Percentiles rank a stretch among this genome's conserved stretches.
Evolutionary conservation across 2,113 vertebrate species (phyloP).

Genomic region (Oryzias javanicus): DNA sequence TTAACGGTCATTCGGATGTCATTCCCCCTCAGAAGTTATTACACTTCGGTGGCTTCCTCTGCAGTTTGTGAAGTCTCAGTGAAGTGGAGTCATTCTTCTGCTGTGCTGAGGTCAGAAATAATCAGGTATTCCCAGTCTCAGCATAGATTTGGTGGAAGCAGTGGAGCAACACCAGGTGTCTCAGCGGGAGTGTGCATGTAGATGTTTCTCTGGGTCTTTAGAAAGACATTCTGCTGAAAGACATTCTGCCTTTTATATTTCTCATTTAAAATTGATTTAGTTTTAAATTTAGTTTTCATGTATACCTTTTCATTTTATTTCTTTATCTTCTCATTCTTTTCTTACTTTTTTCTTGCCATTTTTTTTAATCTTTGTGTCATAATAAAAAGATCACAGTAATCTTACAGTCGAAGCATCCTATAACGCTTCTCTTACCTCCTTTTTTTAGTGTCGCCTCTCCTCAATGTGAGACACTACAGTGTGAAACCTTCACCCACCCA

Average conservation of each 20-base stretch:
- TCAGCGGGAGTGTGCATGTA: slow-evolving; percentile 10
- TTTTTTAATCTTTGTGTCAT: no score
- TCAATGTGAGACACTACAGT: no score
- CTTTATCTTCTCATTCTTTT: no score
- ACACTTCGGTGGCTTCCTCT: slow-evolving; percentile 2
- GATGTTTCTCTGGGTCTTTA: slow-evolving; percentile 20
- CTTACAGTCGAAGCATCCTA: no score
- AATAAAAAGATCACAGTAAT: no score
- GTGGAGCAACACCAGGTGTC: slow-evolving; percentile 31
- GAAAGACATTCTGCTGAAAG: slow-evolving; percentile 1
- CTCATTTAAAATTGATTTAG: neutral
- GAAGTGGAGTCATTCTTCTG: slow-evolving; percentile 11
- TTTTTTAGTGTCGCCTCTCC: no score
- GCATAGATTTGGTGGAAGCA: slow-evolving; percentile 37
- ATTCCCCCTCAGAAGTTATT: slow-evolving; percentile 18
- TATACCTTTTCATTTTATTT: no score
- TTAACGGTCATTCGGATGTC: slow-evolving; percentile 12
- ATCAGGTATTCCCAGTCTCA: slow-evolving; percentile 20
- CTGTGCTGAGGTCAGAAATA: slow-evolving; percentile 40
- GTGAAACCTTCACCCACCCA: no score
- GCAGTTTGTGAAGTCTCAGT: slow-evolving; percentile 4
- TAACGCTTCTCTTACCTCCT: no score
- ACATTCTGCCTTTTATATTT: slow-evolving; percentile 16
- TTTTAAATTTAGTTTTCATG: no score
- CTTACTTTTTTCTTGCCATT: no score